Evolutionary conservation across 92 coral and sea anemone species (phyloP).

Genomic region (Palythoa grandiflora): DNA sequence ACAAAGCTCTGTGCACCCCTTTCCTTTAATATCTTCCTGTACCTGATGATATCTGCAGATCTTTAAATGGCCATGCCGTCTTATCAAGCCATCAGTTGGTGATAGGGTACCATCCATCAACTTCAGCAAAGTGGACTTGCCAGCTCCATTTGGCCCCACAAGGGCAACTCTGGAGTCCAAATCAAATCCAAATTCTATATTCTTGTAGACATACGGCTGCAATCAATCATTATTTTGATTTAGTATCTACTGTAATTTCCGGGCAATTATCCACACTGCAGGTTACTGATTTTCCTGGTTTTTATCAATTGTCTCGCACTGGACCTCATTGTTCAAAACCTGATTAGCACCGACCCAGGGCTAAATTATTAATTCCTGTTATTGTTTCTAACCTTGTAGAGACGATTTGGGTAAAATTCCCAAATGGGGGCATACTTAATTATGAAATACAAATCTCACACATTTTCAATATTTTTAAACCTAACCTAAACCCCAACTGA

Average conservation of each 20-base stretch:
- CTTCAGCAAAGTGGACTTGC: conserved; percentile 92
- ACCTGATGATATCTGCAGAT: conserved; percentile 99
- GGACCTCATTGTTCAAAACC: no score
- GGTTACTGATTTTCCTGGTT: background rate
- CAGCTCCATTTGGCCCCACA: conserved; percentile 99
- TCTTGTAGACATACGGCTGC: conserved; percentile 91
- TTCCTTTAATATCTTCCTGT: background rate
- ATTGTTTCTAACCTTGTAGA: no score
- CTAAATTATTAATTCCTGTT: no score
- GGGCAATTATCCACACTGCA: background rate
- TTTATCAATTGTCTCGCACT: no score
- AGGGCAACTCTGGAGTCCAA: conserved; percentile 95
- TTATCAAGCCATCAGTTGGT: conserved; percentile 95
- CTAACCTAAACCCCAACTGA: no score
- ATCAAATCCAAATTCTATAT: conserved; percentile 95
- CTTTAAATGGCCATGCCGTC: conserved; percentile 97
- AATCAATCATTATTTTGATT: background rate
- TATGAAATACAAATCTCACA: no score
- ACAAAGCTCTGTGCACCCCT: background rate
- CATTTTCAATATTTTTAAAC: no score
- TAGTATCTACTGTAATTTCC: background rate
- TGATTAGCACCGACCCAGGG: no score
- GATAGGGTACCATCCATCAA: conserved; percentile 93
- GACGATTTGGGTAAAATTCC: no score
- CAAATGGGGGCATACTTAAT: no score